phyloP scores from a whole-genome alignment of 2,888 invertebrate species.

The Drosophila borealis region DNA sequence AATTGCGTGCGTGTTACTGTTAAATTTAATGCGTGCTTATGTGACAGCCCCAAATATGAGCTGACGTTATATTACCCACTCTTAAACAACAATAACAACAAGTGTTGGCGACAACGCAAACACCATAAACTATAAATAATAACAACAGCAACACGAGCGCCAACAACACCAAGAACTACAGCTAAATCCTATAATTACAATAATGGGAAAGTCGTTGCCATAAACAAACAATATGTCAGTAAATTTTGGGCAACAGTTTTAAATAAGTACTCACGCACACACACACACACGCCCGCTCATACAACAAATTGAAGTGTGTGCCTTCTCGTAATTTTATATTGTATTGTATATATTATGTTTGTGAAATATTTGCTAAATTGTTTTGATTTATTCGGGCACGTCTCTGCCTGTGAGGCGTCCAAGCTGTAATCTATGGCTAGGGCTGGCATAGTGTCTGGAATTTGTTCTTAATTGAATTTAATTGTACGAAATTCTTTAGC shows the following conservation, averaged over 20 bases:
- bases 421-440: slow-evolving; percentile 13
- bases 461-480: slow-evolving; percentile 62
- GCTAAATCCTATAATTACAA: slow-evolving; percentile 32
- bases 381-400: slow-evolving; percentile 45
- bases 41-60: slow-evolving; percentile 10
- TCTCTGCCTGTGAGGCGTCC: slow-evolving; percentile 9
- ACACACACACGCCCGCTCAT: not conserved
- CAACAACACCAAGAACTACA: not conserved
- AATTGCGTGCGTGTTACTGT: not conserved
- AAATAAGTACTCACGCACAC: slow-evolving; percentile 23
- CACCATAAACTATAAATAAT: slow-evolving; percentile 27
- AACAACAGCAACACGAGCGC: slow-evolving; percentile 10
- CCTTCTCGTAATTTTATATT: slow-evolving; percentile 44
- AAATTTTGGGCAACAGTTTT: slow-evolving; percentile 21
- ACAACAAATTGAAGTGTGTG: not conserved
- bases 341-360: slow-evolving; percentile 33
- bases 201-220: slow-evolving; percentile 22
- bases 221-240: slow-evolving; percentile 24
- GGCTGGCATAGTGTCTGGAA: slow-evolving; percentile 9
- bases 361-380: slow-evolving; percentile 44
- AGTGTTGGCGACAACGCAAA: slow-evolving; percentile 20
- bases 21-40: slow-evolving; percentile 12
- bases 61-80: slow-evolving; percentile 28
- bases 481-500: slow-evolving; percentile 62
- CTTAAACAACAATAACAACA: slow-evolving; percentile 1